Evolutionary conservation across 2,888 invertebrate species (phyloP).

Genomic region (Amphimallon solstitiale): DNA sequence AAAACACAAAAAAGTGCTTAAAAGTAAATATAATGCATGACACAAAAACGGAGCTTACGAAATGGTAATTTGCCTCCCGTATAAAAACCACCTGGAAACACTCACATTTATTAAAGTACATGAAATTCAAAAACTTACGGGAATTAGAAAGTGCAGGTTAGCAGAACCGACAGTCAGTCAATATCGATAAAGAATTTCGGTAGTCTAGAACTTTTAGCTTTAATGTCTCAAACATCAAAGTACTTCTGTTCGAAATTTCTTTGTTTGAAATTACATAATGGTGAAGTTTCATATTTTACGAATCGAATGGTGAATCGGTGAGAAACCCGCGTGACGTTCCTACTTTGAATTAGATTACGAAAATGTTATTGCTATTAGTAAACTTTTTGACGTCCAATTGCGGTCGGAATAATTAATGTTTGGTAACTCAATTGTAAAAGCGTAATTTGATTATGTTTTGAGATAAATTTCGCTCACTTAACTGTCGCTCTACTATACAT

Average conservation of each 20-base stretch:
- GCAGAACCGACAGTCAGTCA: no score
- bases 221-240: no score
- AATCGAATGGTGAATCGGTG: neutral
- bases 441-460: conserved; percentile 19
- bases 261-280: conserved; percentile 11
- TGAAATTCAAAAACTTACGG: no score
- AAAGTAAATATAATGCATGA: no score
- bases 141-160: no score
- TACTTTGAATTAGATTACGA: conserved; percentile 19
- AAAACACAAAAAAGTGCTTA: no score
- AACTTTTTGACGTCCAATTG: conserved; percentile 35
- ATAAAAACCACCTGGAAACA: no score
- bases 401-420: conserved; percentile 30
- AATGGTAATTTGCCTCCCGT: no score
- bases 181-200: no score
- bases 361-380: conserved; percentile 24
- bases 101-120: no score
- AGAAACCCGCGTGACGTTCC: neutral
- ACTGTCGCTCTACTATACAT: neutral
- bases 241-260: neutral
- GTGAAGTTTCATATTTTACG: conserved; percentile 14
- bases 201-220: no score
- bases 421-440: conserved; percentile 22
- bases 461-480: conserved; percentile 11
- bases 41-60: no score